Percentiles rank a stretch among this genome's conserved stretches.
Evolutionary conservation across 1,140 invertebrate genomes (phyloP).

Genomic region (Caerostris extrusa): DNA sequence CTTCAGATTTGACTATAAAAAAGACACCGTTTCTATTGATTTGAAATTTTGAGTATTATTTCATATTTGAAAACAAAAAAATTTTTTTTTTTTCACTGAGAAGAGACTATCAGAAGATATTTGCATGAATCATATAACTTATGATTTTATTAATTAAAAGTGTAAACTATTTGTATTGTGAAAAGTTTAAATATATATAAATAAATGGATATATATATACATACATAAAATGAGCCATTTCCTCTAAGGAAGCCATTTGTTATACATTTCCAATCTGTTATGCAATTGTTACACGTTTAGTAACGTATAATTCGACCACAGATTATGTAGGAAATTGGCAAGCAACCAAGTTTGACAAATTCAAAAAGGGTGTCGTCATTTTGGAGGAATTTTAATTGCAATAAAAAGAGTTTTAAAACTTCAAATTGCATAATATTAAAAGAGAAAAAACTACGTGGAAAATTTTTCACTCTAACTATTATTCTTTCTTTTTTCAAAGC

Average conservation of each 20-base stretch:
- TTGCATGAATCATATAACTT: background rate
- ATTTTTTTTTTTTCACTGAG: background rate
- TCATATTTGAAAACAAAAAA: background rate
- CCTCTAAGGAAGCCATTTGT: background rate
- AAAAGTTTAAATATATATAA: slow-evolving; percentile 7
- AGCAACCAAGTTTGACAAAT: background rate
- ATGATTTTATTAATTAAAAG: background rate
- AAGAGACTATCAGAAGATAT: background rate
- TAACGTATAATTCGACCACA: background rate
- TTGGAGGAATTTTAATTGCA: background rate
- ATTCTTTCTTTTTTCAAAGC: too few relatives aligned
- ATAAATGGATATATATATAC: background rate
- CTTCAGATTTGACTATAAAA: slow-evolving; percentile 73
- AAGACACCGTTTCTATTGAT: slow-evolving; percentile 65
- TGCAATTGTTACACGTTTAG: background rate
- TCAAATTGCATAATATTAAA: too few relatives aligned
- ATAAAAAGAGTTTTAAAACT: background rate
- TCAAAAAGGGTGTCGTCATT: background rate
- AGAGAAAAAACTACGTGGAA: too few relatives aligned
- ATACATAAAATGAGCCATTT: background rate
- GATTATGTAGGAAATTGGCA: background rate
- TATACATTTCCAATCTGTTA: background rate
- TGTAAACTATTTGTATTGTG: background rate
- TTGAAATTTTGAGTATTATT: background rate
- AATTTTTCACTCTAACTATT: too few relatives aligned